Conservation (phyloP, 2,113 vertebrate species). For the Dipodomys merriami region DNA sequence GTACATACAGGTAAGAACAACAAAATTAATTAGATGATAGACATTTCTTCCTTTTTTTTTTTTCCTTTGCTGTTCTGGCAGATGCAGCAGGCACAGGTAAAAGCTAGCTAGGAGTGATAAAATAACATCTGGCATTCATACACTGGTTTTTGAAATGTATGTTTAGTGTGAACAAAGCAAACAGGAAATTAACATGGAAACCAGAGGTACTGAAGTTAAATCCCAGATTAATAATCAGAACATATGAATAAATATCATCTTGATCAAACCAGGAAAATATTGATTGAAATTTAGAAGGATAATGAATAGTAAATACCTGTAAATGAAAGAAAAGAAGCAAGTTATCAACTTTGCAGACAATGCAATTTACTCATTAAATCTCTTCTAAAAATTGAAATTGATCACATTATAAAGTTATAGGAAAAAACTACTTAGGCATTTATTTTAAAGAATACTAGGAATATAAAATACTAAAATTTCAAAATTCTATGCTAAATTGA, state of each 20-base stretch:
- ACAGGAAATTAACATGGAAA: not conserved
- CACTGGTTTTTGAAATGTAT: not conserved
- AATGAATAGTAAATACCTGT: not conserved
- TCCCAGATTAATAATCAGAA: constrained; percentile 15
- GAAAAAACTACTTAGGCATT: not conserved
- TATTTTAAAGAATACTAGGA: not conserved
- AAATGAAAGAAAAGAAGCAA: not conserved
- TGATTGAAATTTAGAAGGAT: not conserved
- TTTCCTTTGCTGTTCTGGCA: not conserved
- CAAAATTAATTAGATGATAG: not conserved
- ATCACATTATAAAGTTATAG: not conserved
- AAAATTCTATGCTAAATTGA: not conserved
- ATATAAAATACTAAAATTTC: not conserved
- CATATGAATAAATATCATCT: not conserved
- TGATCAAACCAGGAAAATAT: not conserved
- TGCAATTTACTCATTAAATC: not conserved
- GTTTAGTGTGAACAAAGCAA: not conserved
- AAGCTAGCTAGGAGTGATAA: not conserved
- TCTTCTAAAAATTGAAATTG: not conserved
- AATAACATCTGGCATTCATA: not conserved
- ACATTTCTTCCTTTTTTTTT: not conserved
- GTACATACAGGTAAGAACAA: not conserved
- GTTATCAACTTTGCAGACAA: not conserved
- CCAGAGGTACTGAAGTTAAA: not conserved
- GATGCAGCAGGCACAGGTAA: not conserved